These are phyloP conservation scores for Monodelphis domestica DNA, from an alignment of 2,797 vertebrate genomes.

Conservation along the genomic window DNA sequence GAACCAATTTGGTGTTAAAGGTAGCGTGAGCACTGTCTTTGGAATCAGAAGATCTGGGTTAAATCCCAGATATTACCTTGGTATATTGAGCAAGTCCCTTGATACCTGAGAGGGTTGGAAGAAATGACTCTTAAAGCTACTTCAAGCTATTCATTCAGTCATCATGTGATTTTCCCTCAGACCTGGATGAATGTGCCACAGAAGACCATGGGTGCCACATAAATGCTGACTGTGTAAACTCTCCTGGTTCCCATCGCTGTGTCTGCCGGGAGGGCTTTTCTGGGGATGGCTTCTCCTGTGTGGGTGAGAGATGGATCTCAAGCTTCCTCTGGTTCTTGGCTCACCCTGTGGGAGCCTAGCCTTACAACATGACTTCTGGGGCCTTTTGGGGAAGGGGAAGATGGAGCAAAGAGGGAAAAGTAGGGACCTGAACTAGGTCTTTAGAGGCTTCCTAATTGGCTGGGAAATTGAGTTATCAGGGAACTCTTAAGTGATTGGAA, in stretches of 20 bases:
- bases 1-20: background rate
- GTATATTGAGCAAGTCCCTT: background rate
- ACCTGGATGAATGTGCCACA: slow-evolving; percentile 92
- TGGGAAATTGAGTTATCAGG: background rate
- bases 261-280: slow-evolving; percentile 92
- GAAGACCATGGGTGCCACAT: slow-evolving; percentile 92
- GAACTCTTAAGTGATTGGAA: too few relatives aligned
- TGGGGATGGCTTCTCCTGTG: slow-evolving; percentile 93
- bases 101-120: background rate
- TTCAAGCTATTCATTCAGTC: background rate
- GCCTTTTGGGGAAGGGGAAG: background rate
- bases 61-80: background rate
- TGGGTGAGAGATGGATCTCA: slow-evolving; percentile 83
- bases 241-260: slow-evolving; percentile 93
- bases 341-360: background rate
- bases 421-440: background rate
- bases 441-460: background rate
- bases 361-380: background rate
- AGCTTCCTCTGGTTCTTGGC: background rate
- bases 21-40: background rate
- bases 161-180: slow-evolving; percentile 77
- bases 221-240: slow-evolving; percentile 93
- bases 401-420: background rate
- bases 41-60: background rate
- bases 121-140: background rate